A percentile compares a stretch with the other conserved stretches of the same genome.
Evolutionary conservation across 2,888 invertebrate genomes (phyloP).

Genomic region (Ophioninae sp.): DNA sequence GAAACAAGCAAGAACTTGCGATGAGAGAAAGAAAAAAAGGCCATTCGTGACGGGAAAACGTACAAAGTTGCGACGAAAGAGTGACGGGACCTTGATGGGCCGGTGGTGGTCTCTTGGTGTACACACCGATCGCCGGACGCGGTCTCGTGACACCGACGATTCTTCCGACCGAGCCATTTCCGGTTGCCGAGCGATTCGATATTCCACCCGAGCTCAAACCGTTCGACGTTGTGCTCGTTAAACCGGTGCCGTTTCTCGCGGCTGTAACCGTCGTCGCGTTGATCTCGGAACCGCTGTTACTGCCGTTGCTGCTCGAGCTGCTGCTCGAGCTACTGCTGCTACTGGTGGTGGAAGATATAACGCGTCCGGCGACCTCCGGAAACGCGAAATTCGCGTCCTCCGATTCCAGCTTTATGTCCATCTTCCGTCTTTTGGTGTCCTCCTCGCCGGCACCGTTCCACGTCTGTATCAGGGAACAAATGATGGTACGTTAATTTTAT

Average conservation of each 20-base stretch:
- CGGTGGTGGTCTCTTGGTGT: slow-evolving; percentile 83
- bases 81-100: slow-evolving; percentile 85
- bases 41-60: slow-evolving; percentile 80
- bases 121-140: slow-evolving; percentile 82
- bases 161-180: slow-evolving; percentile 80
- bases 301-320: slow-evolving; percentile 60
- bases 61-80: slow-evolving; percentile 86
- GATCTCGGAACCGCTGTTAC: slow-evolving; percentile 63
- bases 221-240: slow-evolving; percentile 77
- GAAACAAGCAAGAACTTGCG: background rate
- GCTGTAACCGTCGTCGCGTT: slow-evolving; percentile 55
- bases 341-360: slow-evolving; percentile 65
- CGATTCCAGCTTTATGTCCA: slow-evolving; percentile 88
- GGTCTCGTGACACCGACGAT: slow-evolving; percentile 83
- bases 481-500: slow-evolving; percentile 50
- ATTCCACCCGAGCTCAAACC: slow-evolving; percentile 59
- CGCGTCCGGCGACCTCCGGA: slow-evolving; percentile 81
- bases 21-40: slow-evolving; percentile 68
- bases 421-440: slow-evolving; percentile 84
- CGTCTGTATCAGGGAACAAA: slow-evolving; percentile 67
- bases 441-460: slow-evolving; percentile 81
- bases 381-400: slow-evolving; percentile 88
- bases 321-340: slow-evolving; percentile 47
- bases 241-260: slow-evolving; percentile 61
- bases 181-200: slow-evolving; percentile 67